Conservation (phyloP, 2,113 vertebrate genomes). For the mouse (Mus musculus) region DNA sequence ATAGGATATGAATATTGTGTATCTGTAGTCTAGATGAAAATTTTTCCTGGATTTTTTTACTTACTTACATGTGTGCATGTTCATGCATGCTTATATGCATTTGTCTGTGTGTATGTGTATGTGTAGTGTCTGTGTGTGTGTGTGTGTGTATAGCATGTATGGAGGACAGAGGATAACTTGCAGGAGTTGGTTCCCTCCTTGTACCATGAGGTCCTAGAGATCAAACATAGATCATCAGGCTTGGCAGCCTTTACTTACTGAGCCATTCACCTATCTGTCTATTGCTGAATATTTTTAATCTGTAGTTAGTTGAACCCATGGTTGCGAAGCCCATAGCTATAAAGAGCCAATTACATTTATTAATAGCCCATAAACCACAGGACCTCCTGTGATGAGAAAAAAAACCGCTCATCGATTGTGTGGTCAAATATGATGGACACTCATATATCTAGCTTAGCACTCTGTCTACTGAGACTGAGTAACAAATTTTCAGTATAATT, state of each 20-base stretch:
- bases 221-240: not conserved
- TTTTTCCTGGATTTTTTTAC: not conserved
- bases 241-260: not conserved
- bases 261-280: not conserved
- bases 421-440: constrained; percentile 15
- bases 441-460: not conserved
- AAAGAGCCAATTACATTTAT: not conserved
- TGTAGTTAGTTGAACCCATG: not conserved
- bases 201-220: not conserved
- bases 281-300: not conserved
- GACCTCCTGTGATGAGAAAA: constrained; percentile 18
- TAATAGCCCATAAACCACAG: not conserved
- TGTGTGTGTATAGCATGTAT: not conserved
- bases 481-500: constrained; percentile 36
- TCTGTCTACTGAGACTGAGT: constrained; percentile 23
- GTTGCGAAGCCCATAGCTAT: not conserved
- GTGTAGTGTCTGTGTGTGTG: too few species aligned
- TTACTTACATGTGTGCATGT: not conserved
- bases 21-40: not conserved
- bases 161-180: not conserved
- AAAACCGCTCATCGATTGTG: not conserved
- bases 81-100: not conserved
- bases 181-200: not conserved
- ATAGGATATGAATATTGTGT: not conserved
- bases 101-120: not conserved